Evolutionary conservation across 2,888 invertebrate species (phyloP).

Genomic region (Pherbina coryleti): DNA sequence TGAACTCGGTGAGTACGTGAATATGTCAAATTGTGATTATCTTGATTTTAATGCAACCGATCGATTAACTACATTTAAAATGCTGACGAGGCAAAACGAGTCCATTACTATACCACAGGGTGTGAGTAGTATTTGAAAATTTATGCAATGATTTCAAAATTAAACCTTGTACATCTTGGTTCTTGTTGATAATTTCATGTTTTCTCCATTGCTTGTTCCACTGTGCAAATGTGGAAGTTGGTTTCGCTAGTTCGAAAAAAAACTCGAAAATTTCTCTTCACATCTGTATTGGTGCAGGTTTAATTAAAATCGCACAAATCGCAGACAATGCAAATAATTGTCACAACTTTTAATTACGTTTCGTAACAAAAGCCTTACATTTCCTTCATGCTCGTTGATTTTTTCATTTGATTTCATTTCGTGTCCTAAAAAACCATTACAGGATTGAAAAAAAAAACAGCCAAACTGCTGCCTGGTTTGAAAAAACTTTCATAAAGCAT

Average conservation of each 20-base stretch:
- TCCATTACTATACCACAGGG: no score
- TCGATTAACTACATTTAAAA: constrained; percentile 4
- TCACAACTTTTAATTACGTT: constrained; percentile 9
- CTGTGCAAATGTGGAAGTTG: no score
- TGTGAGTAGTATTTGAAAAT: no score
- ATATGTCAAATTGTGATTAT: constrained; percentile 1
- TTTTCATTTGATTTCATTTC: no score
- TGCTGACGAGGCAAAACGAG: background rate
- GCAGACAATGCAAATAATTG: constrained; percentile 11
- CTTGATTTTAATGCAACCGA: background rate
- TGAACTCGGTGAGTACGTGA: background rate
- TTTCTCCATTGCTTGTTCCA: no score
- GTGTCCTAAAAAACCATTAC: background rate
- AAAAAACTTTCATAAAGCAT: background rate
- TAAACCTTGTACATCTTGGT: no score
- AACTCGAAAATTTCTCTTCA: background rate
- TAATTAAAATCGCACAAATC: background rate
- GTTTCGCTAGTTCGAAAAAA: background rate
- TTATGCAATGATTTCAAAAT: no score
- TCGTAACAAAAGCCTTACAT: background rate
- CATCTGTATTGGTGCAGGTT: background rate
- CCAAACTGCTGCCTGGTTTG: background rate
- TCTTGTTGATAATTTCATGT: no score
- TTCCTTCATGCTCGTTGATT: background rate
- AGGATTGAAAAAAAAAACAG: background rate